phyloP scores from a whole-genome alignment of 2,113 vertebrate genomes.

The Acrocephalus kingi region DNA sequence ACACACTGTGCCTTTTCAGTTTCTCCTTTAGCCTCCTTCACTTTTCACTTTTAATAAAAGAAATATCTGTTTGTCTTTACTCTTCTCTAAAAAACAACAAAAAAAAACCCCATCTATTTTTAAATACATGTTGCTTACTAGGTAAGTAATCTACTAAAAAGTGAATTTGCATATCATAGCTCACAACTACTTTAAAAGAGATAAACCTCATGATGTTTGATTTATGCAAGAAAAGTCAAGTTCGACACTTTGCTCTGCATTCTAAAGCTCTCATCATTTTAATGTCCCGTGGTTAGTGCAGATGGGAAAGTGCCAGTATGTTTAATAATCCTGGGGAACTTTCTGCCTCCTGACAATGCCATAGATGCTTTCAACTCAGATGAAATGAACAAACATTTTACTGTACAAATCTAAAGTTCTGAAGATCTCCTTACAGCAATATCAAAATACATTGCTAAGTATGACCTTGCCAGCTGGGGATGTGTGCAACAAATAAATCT shows the following conservation, averaged over 20 bases:
- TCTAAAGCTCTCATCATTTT: background rate
- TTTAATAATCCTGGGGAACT: background rate
- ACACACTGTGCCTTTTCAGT: background rate
- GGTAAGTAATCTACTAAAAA: background rate
- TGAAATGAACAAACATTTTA: background rate
- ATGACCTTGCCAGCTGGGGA: background rate
- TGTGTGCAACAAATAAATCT: background rate
- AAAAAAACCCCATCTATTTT: background rate
- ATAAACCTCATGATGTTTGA: background rate
- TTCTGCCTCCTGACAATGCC: background rate
- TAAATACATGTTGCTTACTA: background rate
- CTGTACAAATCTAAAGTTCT: background rate
- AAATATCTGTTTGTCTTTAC: background rate
- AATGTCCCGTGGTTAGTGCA: background rate
- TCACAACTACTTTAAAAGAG: background rate
- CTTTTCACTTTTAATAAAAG: background rate
- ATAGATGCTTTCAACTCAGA: background rate
- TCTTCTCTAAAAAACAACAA: background rate
- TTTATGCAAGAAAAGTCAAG: background rate
- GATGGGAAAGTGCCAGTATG: background rate
- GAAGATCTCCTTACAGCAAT: background rate
- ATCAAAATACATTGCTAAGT: background rate
- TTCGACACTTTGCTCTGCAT: background rate
- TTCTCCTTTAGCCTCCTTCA: background rate
- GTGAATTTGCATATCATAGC: background rate